Base-by-base conservation (phyloP, 2,888 invertebrate genomes). In the Synanthedon vespiformis region DNA sequence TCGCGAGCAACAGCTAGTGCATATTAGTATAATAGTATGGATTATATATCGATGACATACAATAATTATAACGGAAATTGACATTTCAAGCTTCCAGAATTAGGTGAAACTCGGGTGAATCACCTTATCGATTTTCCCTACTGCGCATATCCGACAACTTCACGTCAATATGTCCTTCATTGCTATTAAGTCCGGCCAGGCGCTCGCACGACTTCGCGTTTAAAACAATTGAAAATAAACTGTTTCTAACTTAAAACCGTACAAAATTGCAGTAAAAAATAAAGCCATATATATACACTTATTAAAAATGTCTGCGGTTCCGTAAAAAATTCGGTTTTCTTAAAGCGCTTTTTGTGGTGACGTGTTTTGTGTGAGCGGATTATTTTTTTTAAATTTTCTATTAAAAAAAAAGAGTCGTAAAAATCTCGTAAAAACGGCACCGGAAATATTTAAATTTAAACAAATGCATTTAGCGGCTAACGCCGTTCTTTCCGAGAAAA, bases 381-480 rank as follows among this genome's bases (percentile, higher is more conserved):
- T 44, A 44, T 44, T 13, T 44, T 44, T 44, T 44, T 34, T 2
- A 34, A 34, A 10, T 34, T 34, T 34, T 34, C 34, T 34, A 10
- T 10, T 18, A 18, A 10, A 34, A 44, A 44, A 13, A 44, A 44
- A 27, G n/a, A n/a, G 47, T n/a, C 18, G 41, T 16, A 18, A 40
- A 18, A 51, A 27, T 11, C 44, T 44, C 34, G 4, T 44, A 13
- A 44, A 44, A 44, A 44, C 44, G 44, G 44, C 44, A 13, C 44
- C 44, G 44, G 6, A 13, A 44, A 13, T 6, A 44, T 13, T 13
- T 44, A 44, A 11, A 44, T 13, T 16, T 18, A 75, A 82, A 73
- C 84, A 72, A 81, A 84, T 84, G 84, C 61, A 73, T 80, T 64
- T 65, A 60, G 64, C 80, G 84, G 84, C 80, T 61, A 40, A 58